These are phyloP conservation scores for Strongylocentrotus purpuratus DNA, from an alignment of 35 echinoderm and acorn worm genomes.

Conservation along the genomic window DNA sequence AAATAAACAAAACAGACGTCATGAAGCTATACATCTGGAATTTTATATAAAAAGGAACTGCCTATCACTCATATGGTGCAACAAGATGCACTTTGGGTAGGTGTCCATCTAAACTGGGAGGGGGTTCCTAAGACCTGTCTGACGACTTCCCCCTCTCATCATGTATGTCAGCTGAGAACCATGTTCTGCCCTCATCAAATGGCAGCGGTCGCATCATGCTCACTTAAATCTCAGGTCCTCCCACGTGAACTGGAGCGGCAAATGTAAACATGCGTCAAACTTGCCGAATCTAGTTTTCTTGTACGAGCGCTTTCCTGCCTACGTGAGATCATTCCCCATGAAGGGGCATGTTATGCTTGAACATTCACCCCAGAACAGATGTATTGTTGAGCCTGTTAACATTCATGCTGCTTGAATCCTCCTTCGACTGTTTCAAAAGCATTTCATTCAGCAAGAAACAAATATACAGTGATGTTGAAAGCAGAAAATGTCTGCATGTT, in stretches of 20 bases:
- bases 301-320: neutral
- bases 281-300: neutral
- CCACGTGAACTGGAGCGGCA: neutral
- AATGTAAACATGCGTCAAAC: constrained; percentile 41
- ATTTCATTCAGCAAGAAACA: neutral
- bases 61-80: neutral
- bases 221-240: constrained; percentile 27
- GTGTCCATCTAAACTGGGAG: neutral
- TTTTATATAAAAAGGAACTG: neutral
- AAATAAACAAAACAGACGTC: too few relatives aligned
- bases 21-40: too few relatives aligned
- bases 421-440: neutral
- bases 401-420: neutral
- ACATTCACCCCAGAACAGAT: neutral
- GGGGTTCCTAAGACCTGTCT: neutral
- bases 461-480: too few relatives aligned
- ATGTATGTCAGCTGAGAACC: neutral
- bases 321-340: neutral
- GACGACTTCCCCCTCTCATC: neutral
- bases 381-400: neutral
- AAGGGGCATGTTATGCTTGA: neutral
- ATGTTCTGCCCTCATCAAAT: constrained; percentile 17
- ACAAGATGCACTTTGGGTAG: neutral
- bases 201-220: constrained; percentile 15
- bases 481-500: too few relatives aligned